These are phyloP conservation scores for Cirrhinus molitorella DNA, from an alignment of 2,797 vertebrate species.

Conservation along the genomic window DNA sequence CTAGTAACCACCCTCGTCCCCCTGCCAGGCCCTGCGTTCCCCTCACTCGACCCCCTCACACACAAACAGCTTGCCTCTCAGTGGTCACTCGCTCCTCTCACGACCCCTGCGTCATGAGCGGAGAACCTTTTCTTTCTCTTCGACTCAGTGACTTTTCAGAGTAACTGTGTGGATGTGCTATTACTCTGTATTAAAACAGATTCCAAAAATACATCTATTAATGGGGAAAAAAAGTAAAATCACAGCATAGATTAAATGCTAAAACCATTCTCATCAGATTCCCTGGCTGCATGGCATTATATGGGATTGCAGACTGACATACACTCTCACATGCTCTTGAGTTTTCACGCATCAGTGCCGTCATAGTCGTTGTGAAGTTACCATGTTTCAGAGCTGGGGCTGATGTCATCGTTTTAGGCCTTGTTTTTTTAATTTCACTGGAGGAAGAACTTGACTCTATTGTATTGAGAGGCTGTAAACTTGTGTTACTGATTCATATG, in stretches of 20 bases:
- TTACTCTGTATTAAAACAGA: slow-evolving; percentile 80
- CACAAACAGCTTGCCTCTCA: slow-evolving; percentile 79
- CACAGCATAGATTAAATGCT: slow-evolving; percentile 73
- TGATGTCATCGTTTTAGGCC: slow-evolving; percentile 61
- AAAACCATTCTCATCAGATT: slow-evolving; percentile 73
- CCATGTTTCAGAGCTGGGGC: slow-evolving; percentile 71
- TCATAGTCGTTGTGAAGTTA: slow-evolving; percentile 80
- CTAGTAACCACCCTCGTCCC: slow-evolving; percentile 77
- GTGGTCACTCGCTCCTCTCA: slow-evolving; percentile 77
- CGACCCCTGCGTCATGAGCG: slow-evolving; percentile 78
- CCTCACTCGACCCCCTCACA: slow-evolving; percentile 59
- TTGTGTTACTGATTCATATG: slow-evolving; percentile 44
- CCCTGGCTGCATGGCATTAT: slow-evolving; percentile 92
- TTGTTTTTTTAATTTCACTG: slow-evolving; percentile 63
- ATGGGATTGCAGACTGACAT: slow-evolving; percentile 86
- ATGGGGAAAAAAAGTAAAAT: slow-evolving; percentile 63
- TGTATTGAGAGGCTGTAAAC: slow-evolving; percentile 43
- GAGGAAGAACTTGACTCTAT: slow-evolving; percentile 51
- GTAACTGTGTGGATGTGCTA: slow-evolving; percentile 87
- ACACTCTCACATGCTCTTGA: slow-evolving; percentile 80
- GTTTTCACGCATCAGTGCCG: slow-evolving; percentile 87
- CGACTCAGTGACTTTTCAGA: slow-evolving; percentile 86
- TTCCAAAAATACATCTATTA: slow-evolving; percentile 61
- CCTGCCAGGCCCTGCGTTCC: slow-evolving; percentile 21
- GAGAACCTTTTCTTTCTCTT: slow-evolving; percentile 75